Base-by-base conservation (phyloP, 2,113 vertebrate species). In the Dicentrarchus labrax region DNA sequence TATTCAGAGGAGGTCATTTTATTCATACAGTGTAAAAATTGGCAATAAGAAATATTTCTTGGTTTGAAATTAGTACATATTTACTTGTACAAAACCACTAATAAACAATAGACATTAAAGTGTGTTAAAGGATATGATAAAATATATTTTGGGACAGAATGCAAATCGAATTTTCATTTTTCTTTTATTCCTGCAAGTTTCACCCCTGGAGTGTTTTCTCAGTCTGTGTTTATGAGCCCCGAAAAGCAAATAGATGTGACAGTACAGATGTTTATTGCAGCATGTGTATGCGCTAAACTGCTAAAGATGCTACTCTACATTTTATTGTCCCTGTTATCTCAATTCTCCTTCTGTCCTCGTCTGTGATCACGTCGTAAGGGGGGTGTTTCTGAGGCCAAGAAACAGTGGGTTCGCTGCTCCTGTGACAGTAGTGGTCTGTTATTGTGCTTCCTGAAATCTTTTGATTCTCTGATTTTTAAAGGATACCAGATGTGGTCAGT, bases 401-500 rank as follows among this genome's bases (percentile, higher is more conserved):
- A 51, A 8, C 30, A 12, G 10, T 2, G 61, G 13, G 47, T 45
- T 66, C 66, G 30, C 57, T 78, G 72, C 54, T 15, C 36, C 8
- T 73, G 60, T 48, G 65, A 50, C 76, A 48, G 64, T 22, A 17
- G 57, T 16, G 57, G 8, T 62, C 48, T 56, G 59, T 83, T 61
- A 51, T 41, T 81, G 43, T 60, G 39, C 45, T 53, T 80, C 59
- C 54, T 83, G 15, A 78, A 78, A 79, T 47, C 61, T 30, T 41
- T 53, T 2, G 30, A 30, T 30, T 66, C 5, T 45, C 11, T 9
- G 10, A 36, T 80, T 78, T 80, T 50, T 72, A 78, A 71, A 8
- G 19, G 45, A 56, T 21, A 56, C 48, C 83, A 86, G 74, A 80
- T 86, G 84, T 72, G 56, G 24, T 69, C 65, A 70, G 59, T 6